Conservation (phyloP, 2,888 invertebrate species). For the Acanthosepion esculentum region DNA sequence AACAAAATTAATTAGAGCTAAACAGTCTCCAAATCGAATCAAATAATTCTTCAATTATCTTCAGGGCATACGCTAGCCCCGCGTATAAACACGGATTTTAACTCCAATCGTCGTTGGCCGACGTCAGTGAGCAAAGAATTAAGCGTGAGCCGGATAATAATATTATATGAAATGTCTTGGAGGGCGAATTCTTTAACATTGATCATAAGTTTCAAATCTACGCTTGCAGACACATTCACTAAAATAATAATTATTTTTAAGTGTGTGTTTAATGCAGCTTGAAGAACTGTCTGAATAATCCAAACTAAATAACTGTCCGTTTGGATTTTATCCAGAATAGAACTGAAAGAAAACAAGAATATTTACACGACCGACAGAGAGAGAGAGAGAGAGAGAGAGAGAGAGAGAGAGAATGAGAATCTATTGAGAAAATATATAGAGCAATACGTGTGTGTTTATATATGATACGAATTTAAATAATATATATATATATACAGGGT, state of each 20-base stretch:
- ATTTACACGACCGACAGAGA: background rate
- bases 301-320: background rate
- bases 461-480: no score
- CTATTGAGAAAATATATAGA: no score
- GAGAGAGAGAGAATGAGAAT: no score
- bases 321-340: background rate
- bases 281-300: background rate
- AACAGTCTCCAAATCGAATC: no score
- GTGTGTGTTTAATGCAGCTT: background rate
- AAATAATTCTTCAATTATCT: no score
- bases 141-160: background rate
- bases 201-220: background rate
- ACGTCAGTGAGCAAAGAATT: background rate
- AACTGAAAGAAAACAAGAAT: background rate
- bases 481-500: no score
- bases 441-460: no score
- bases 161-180: background rate
- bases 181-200: slow-evolving; percentile 23
- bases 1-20: no score
- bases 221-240: background rate
- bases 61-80: no score
- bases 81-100: no score
- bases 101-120: no score
- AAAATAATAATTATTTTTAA: background rate
- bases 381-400: no score